Evolutionary conservation across 2,888 invertebrate species (phyloP), one percentile per base, ranked within the genome.

Genomic region (Zeuzera pyrina): DNA sequence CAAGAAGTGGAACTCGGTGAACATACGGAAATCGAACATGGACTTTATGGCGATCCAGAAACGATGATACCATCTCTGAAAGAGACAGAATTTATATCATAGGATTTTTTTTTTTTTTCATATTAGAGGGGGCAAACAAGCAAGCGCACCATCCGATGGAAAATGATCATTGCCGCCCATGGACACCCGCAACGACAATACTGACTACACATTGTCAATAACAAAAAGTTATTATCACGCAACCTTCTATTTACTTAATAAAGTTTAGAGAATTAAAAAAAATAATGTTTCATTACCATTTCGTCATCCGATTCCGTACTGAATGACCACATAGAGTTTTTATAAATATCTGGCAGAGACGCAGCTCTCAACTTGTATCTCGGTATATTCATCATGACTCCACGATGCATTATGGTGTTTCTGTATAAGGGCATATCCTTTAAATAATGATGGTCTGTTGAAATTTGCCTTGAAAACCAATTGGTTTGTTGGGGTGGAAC

Each of bases 261-360:
- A n/a, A n/a, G n/a, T n/a, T n/a, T n/a, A n/a, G n/a, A n/a, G n/a
- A n/a, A n/a, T n/a, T n/a, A n/a, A n/a, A n/a, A n/a, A n/a, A n/a
- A n/a, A n/a, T n/a, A n/a, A n/a, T n/a, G 52, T 3, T 3, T 59
- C 59, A 89, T 90, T 81, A 92, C 91, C 53, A 85, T 86, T 66
- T 91, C 91, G 53, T 88, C 88, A 15, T 90, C 90, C 4, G 73
- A 71, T 31, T 64, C 64, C 0, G 78, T 72, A 22, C 61, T 62
- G 30, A 94, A 78, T 0, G 93, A 92, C 52, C 91, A 91, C 86
- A 91, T 90, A 2, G 93, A 94, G 57, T 93, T 93, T 38, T 89
- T 86, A 54, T 91, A 94, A 54, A 97, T 94, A 65, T 97, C 91
- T 0, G 97, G 97, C 56, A 96, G 91, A 30, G 95, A 95, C 1